phyloP scores from a whole-genome alignment of 1,140 invertebrate species.

The Trachymyrmex cornetzi region DNA sequence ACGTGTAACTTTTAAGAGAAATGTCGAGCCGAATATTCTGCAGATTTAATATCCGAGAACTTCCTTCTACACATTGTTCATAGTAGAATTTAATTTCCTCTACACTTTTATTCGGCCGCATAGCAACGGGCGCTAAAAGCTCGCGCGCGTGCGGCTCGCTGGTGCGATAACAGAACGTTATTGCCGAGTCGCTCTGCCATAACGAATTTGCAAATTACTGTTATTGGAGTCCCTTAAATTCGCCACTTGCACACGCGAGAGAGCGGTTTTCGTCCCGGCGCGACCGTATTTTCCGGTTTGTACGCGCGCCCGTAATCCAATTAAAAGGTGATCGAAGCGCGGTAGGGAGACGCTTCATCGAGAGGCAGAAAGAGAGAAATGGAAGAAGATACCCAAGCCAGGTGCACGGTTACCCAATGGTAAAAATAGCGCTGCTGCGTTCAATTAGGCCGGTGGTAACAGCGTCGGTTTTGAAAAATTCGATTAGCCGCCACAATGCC shows the following conservation, averaged over 20 bases:
- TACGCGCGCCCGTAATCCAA: constrained; percentile 63
- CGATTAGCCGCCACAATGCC: constrained; percentile 71
- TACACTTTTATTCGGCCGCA: constrained; percentile 6
- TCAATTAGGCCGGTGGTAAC: constrained; percentile 64
- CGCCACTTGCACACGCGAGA: constrained; percentile 35
- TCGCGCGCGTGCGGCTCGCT: constrained; percentile 12
- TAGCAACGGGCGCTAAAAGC: constrained; percentile 23
- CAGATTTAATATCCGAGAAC: constrained; percentile 34
- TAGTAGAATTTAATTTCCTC: constrained; percentile 40
- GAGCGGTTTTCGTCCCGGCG: constrained; percentile 52
- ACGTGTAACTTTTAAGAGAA: constrained; percentile 23
- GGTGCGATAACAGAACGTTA: constrained; percentile 38
- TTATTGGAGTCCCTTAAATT: constrained; percentile 59
- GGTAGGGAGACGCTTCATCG: constrained; percentile 45
- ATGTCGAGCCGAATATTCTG: constrained; percentile 23
- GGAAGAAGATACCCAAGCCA: neutral
- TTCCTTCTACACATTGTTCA: constrained; percentile 33
- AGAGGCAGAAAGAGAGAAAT: neutral
- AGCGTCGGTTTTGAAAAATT: constrained; percentile 74
- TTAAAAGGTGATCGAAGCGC: constrained; percentile 69
- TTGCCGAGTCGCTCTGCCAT: constrained; percentile 42
- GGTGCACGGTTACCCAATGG: constrained; percentile 25
- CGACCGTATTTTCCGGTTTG: constrained; percentile 67
- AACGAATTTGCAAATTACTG: constrained; percentile 62
- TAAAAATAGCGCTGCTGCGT: constrained; percentile 44